These are phyloP conservation scores for Orchesella cincta DNA, from an alignment of 1,140 invertebrate genomes.

Conservation along the genomic window DNA sequence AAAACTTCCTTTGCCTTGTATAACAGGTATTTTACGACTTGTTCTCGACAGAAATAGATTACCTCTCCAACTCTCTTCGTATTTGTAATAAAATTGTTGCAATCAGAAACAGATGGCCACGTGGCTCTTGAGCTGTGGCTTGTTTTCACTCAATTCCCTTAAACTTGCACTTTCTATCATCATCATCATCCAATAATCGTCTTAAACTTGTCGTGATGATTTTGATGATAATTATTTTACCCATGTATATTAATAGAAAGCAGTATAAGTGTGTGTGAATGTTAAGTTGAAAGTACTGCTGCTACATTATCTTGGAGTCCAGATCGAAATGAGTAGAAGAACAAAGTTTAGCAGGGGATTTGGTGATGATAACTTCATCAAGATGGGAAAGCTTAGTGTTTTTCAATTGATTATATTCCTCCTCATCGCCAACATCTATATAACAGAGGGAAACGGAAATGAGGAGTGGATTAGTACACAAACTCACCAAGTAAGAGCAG, in stretches of 20 bases:
- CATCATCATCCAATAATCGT: not conserved
- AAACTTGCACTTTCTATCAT: not conserved
- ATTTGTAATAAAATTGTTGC: not conserved
- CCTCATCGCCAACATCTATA: not conserved
- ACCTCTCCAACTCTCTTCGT: no score
- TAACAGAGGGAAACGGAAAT: not conserved
- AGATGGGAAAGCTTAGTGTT: not conserved
- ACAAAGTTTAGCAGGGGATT: not conserved
- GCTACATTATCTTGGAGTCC: no score
- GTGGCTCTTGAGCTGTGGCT: not conserved
- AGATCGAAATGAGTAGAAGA: not conserved
- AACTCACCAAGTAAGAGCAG: no score
- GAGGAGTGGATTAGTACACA: slow-evolving; percentile 13
- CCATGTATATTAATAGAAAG: no score
- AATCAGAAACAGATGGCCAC: slow-evolving; percentile 1
- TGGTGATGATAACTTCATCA: not conserved
- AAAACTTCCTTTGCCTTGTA: slow-evolving; percentile 4
- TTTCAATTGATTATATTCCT: not conserved
- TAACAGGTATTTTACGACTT: slow-evolving; percentile 15
- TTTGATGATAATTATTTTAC: no score
- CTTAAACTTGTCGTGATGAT: no score
- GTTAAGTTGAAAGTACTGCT: no score
- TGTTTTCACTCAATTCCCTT: no score
- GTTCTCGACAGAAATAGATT: slow-evolving; percentile 16
- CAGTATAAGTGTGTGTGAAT: no score